phyloP scores from a whole-genome alignment of 2,113 vertebrate genomes.

The Axis porcinus region DNA sequence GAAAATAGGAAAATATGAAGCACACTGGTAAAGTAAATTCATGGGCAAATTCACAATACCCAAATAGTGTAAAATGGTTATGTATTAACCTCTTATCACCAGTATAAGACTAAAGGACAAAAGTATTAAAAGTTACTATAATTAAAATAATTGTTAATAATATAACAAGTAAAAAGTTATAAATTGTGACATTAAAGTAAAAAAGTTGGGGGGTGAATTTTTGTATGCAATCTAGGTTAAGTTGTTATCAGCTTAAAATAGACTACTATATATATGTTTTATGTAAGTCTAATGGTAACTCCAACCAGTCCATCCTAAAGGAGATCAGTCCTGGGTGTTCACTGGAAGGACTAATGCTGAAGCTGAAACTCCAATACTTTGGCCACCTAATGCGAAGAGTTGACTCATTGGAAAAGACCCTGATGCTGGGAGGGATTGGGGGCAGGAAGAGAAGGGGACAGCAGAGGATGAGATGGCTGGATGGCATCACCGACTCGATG shows the following conservation, averaged over 20 bases:
- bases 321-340: too few relatives aligned
- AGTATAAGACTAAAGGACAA: background rate
- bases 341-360: too few relatives aligned
- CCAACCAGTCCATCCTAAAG: background rate
- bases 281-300: background rate
- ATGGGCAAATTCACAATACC: background rate
- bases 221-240: background rate
- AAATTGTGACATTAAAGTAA: background rate
- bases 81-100: background rate
- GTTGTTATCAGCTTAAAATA: background rate
- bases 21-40: background rate
- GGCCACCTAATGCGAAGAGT: too few relatives aligned
- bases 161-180: background rate
- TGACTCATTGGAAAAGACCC: too few relatives aligned
- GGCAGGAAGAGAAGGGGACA: too few relatives aligned
- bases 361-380: too few relatives aligned
- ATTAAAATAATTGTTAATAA: background rate
- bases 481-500: too few relatives aligned
- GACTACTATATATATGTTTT: background rate
- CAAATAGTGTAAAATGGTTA: background rate
- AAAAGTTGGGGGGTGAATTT: background rate
- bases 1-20: background rate
- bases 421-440: too few relatives aligned
- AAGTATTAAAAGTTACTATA: background rate
- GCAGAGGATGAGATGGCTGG: too few relatives aligned